Percentiles rank a stretch among this genome's conserved stretches.
Evolutionary conservation across 2,797 vertebrate species (phyloP).

Genomic region (Poecilia gillii): DNA sequence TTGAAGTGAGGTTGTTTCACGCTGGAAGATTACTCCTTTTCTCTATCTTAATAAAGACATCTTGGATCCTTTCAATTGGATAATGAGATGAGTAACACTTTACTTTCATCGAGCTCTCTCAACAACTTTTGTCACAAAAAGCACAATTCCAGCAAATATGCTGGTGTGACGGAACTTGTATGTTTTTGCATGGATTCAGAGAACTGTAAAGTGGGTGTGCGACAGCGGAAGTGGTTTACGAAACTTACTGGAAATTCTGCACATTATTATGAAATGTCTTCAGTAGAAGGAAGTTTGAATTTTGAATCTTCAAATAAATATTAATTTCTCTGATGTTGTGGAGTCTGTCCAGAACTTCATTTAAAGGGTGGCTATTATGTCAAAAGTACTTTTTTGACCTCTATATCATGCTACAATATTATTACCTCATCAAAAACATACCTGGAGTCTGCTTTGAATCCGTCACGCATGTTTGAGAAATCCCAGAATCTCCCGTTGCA

Average conservation of each 20-base stretch:
- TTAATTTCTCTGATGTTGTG: neutral
- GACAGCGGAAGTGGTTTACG: neutral
- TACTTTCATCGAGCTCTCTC: slow-evolving; percentile 34
- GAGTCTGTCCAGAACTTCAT: neutral
- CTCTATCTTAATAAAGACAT: slow-evolving; percentile 9
- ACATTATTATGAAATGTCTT: neutral
- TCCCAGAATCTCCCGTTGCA: too few relatives aligned
- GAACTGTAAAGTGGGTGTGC: neutral
- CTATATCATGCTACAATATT: too few relatives aligned
- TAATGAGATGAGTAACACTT: slow-evolving; percentile 46
- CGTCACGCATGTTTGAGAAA: too few relatives aligned
- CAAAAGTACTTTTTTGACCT: too few relatives aligned
- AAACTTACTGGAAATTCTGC: neutral
- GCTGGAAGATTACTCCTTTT: neutral
- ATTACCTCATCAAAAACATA: too few relatives aligned
- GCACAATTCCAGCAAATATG: slow-evolving; percentile 33
- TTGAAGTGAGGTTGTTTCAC: neutral
- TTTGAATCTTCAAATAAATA: neutral
- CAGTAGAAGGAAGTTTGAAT: neutral
- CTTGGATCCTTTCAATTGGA: slow-evolving; percentile 24
- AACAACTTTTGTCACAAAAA: slow-evolving; percentile 52
- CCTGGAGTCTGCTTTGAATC: too few relatives aligned
- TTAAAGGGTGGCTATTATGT: neutral
- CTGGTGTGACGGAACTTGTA: slow-evolving; percentile 2
- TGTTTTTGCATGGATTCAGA: neutral